These are phyloP conservation scores for Bombus pyrosoma DNA, from an alignment of 1,140 invertebrate genomes.

Conservation along the genomic window DNA sequence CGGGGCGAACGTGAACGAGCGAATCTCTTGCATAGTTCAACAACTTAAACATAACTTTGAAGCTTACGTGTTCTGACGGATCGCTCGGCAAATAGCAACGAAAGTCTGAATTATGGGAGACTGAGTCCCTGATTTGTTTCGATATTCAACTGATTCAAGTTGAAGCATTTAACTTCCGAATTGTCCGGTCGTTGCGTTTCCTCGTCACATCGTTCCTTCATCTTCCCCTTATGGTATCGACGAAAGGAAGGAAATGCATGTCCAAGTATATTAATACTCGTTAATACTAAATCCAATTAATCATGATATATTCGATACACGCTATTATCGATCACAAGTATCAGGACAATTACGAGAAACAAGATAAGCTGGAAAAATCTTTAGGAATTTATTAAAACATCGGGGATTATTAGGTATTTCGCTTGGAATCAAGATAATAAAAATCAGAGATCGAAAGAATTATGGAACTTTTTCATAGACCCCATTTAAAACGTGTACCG, in stretches of 20 bases:
- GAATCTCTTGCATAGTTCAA: slow-evolving; percentile 74
- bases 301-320: background rate
- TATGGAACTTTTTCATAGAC: too few relatives aligned
- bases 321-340: background rate
- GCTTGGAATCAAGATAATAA: too few relatives aligned
- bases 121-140: slow-evolving; percentile 82
- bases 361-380: background rate
- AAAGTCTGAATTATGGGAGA: slow-evolving; percentile 81
- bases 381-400: background rate
- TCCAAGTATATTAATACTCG: background rate
- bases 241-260: background rate
- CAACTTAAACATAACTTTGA: slow-evolving; percentile 82
- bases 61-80: slow-evolving; percentile 80
- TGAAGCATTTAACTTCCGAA: slow-evolving; percentile 54
- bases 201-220: background rate
- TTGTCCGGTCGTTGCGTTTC: background rate
- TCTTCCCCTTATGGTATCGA: background rate
- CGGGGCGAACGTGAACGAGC: slow-evolving; percentile 33
- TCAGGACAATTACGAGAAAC: background rate
- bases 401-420: background rate
- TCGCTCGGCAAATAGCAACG: slow-evolving; percentile 78
- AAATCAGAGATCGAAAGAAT: too few relatives aligned
- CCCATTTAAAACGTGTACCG: too few relatives aligned
- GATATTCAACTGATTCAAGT: slow-evolving; percentile 81
- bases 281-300: background rate